These are phyloP conservation scores for Eledona agricola DNA, from an alignment of 2,888 invertebrate genomes.

Conservation along the genomic window DNA sequence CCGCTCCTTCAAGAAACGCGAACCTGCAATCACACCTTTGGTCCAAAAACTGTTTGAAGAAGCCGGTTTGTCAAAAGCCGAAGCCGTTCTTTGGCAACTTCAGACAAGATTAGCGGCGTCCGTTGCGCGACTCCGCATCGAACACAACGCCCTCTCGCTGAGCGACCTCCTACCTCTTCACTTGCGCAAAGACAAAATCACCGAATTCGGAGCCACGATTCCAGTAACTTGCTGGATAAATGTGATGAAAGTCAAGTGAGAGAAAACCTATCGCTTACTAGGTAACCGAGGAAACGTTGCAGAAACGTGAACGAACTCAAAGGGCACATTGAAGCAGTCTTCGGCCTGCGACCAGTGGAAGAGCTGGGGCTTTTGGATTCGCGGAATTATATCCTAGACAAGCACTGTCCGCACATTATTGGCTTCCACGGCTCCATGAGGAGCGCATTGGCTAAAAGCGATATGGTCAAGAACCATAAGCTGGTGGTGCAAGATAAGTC, in stretches of 20 bases:
- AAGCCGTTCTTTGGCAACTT: slow-evolving; percentile 71
- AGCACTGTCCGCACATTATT: slow-evolving; percentile 65
- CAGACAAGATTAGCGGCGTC: slow-evolving; percentile 79
- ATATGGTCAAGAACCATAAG: slow-evolving; percentile 65
- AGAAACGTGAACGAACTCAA: slow-evolving; percentile 44
- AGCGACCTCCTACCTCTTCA: slow-evolving; percentile 77
- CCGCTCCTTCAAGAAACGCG: slow-evolving; percentile 65
- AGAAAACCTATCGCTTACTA: slow-evolving; percentile 6
- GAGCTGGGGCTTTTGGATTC: slow-evolving; percentile 44
- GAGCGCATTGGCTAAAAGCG: slow-evolving; percentile 66
- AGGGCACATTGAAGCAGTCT: slow-evolving; percentile 48
- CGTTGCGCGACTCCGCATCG: slow-evolving; percentile 78
- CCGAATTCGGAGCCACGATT: slow-evolving; percentile 64
- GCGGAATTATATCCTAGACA: slow-evolving; percentile 58
- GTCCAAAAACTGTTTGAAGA: slow-evolving; percentile 53
- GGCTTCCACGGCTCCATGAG: slow-evolving; percentile 67
- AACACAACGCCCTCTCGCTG: slow-evolving; percentile 74
- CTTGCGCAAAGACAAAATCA: slow-evolving; percentile 74
- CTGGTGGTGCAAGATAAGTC: slow-evolving; percentile 76
- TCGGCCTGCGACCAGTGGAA: slow-evolving; percentile 49
- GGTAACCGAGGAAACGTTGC: slow-evolving; percentile 6
- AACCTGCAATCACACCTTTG: slow-evolving; percentile 46
- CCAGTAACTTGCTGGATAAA: slow-evolving; percentile 84
- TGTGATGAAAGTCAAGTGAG: slow-evolving; percentile 73
- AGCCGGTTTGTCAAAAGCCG: slow-evolving; percentile 64